phyloP scores from a whole-genome alignment of 2,888 invertebrate genomes.

The Tenthredo amoena region DNA sequence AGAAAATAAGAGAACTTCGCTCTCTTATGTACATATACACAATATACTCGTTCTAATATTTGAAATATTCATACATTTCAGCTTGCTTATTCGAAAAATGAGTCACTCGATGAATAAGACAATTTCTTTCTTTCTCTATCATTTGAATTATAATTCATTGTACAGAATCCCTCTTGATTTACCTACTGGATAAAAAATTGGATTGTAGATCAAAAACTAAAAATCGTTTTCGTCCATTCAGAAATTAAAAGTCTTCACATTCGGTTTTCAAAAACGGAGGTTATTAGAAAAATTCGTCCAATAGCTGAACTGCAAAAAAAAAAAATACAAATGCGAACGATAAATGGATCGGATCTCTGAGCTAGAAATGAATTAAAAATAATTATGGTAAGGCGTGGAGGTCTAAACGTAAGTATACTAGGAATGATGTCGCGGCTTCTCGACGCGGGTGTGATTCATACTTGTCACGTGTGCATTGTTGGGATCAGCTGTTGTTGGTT shows the following conservation, averaged over 20 bases:
- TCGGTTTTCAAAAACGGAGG: no score
- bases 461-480: conserved; percentile 50
- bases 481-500: conserved; percentile 50
- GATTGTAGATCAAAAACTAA: no score
- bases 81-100: not conserved
- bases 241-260: not conserved
- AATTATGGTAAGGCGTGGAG: not conserved
- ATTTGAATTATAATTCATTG: not conserved
- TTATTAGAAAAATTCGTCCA: not conserved
- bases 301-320: not conserved
- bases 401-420: not conserved
- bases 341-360: not conserved
- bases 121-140: not conserved
- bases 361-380: conserved; percentile 2
- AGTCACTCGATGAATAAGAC: not conserved
- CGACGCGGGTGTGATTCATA: conserved; percentile 34
- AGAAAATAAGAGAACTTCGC: not conserved
- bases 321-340: not conserved
- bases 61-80: not conserved
- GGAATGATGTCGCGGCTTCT: not conserved
- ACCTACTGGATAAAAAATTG: not conserved
- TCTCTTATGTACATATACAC: not conserved
- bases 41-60: not conserved
- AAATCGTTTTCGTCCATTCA: not conserved
- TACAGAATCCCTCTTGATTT: not conserved